Evolutionary conservation across 1,140 invertebrate species (phyloP).

Genomic region (Philopotamus ludificatus): DNA sequence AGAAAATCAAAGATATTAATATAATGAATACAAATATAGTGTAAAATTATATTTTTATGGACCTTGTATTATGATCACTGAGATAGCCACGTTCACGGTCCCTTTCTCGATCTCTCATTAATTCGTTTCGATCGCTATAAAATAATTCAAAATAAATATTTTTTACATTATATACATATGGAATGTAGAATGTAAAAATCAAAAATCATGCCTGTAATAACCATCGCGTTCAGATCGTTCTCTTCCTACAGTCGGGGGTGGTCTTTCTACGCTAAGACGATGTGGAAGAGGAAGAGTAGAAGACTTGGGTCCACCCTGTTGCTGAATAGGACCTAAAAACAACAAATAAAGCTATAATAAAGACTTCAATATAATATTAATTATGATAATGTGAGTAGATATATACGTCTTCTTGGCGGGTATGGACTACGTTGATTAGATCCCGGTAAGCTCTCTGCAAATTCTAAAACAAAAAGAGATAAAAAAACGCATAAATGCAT

Average conservation of each 20-base stretch:
- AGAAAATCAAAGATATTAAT: not conserved
- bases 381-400: not conserved
- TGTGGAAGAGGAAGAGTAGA: slow-evolving; percentile 75
- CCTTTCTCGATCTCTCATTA: slow-evolving; percentile 62
- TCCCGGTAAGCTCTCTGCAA: slow-evolving; percentile 79
- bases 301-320: slow-evolving; percentile 64
- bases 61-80: slow-evolving; percentile 83
- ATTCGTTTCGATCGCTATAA: slow-evolving; percentile 75
- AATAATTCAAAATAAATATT: slow-evolving; percentile 13
- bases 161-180: not conserved
- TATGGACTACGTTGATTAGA: slow-evolving; percentile 81
- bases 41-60: slow-evolving; percentile 31
- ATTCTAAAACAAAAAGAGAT: slow-evolving; percentile 62
- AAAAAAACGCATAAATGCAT: not conserved
- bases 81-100: slow-evolving; percentile 79
- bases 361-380: not conserved
- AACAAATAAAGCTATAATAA: slow-evolving; percentile 35
- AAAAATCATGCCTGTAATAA: slow-evolving; percentile 72
- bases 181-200: not conserved
- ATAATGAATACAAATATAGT: slow-evolving; percentile 2
- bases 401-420: slow-evolving; percentile 75
- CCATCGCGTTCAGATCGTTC: slow-evolving; percentile 72
- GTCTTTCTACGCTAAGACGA: slow-evolving; percentile 57
- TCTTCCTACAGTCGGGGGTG: slow-evolving; percentile 55
- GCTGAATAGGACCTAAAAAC: slow-evolving; percentile 45